Conservation (phyloP, 2,888 invertebrate species). For the Troglohyphantes excavatus region DNA sequence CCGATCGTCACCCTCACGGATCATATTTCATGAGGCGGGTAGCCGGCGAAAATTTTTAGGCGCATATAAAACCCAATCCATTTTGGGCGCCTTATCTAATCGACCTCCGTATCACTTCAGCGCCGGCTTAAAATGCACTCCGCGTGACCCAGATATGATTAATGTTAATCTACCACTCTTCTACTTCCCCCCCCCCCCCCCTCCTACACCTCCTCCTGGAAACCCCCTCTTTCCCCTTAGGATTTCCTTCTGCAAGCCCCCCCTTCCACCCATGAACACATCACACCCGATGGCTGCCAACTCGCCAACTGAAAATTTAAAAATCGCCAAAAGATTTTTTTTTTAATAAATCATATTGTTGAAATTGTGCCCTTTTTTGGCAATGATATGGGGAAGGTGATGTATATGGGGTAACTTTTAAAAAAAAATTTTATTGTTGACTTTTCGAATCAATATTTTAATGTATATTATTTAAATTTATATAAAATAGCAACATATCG, state of each 20-base stretch:
- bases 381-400: too few species aligned
- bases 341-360: too few species aligned
- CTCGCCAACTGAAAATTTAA: too few species aligned
- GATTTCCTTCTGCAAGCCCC: not conserved
- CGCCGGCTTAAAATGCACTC: constrained; percentile 73
- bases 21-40: constrained; percentile 72
- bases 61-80: constrained; percentile 78
- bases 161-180: constrained; percentile 77
- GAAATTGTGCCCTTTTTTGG: too few species aligned
- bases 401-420: too few species aligned
- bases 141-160: constrained; percentile 79
- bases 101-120: constrained; percentile 73
- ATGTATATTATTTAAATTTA: too few species aligned
- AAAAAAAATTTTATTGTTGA: too few species aligned
- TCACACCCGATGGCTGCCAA: constrained; percentile 8
- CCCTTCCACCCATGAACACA: not conserved
- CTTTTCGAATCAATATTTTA: too few species aligned
- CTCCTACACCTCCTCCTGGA: constrained; percentile 23
- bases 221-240: not conserved
- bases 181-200: constrained; percentile 24
- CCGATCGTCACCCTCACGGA: constrained; percentile 57
- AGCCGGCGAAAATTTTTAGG: constrained; percentile 74
- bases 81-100: constrained; percentile 75
- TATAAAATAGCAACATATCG: too few species aligned
- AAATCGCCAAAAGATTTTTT: too few species aligned